Evolutionary conservation across 2,113 vertebrate genomes (phyloP).

Genomic region (rat (Rattus norvegicus)): GRCr8 NC_086024.1:133317001-133317500

Average conservation of each 20-base stretch:
- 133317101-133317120: not conserved
- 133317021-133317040: not conserved
- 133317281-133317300: not conserved
- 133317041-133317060: not conserved
- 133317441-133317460: not conserved
- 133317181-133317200: not conserved
- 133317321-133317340: too few relatives aligned
- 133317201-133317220: not conserved
- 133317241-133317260: not conserved
- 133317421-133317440: not conserved
- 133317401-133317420: not conserved
- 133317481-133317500: not conserved
- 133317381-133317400: not conserved
- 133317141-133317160: too few relatives aligned
- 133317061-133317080: not conserved
- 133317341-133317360: not conserved
- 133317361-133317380: not conserved
- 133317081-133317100: not conserved
- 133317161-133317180: fast-evolving
- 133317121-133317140: not conserved
- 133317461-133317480: not conserved
- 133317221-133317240: not conserved
- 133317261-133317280: not conserved
- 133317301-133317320: not conserved
- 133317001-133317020: not conserved